Base-by-base conservation (phyloP, 2,888 invertebrate species). In the Himalopsyche kuldschensis region DNA sequence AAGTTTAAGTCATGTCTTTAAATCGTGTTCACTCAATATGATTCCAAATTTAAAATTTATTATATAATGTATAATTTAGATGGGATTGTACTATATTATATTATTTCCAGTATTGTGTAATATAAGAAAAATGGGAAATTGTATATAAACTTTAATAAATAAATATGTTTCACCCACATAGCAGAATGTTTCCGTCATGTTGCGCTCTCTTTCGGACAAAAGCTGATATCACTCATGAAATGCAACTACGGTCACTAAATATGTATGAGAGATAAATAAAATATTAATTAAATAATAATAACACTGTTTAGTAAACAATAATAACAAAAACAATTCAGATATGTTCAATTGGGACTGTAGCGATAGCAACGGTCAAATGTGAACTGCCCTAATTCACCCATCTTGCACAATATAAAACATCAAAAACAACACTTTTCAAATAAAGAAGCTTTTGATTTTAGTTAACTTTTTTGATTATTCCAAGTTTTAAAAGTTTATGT, bases 161-260 rank as follows among this genome's bases (percentile, higher is more conserved):
- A 17, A 47, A 63, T 41, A 69, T 47, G 30, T 87, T n/a, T 41
- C 41, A 92, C 92, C 90, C 89, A 92, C 92, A 92, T 92, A 92
- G 92, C 92, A 91, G 90, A 91, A 91, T 91, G 91, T 92, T 92
- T 91, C 92, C 92, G 92, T 92, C 92, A 92, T 92, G 92, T 91
- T 92, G 91, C 91, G 91, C 91, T 90, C 90, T 91, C 91, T 91
- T 91, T 91, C 41, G 79, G 79, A 78, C 82, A 75, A 85, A 82
- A 82, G 46, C 82, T 81, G 80, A 78, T 84, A 85, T 85, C 86
- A 80, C 83, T 75, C 84, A 84, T 84, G 79, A 80, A 85, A 78
- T 63, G 77, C 55, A 55, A 55, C 55, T 20, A 10, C 10, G 55
- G 55, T 55, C 55, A 55, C 55, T 55, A 20, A 55, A 20, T 55